A percentile compares a stretch with the other conserved stretches of the same genome.
These are phyloP conservation scores for Brevimyrus niger DNA, from an alignment of 2,113 vertebrate species.

Conservation along the genomic window DNA sequence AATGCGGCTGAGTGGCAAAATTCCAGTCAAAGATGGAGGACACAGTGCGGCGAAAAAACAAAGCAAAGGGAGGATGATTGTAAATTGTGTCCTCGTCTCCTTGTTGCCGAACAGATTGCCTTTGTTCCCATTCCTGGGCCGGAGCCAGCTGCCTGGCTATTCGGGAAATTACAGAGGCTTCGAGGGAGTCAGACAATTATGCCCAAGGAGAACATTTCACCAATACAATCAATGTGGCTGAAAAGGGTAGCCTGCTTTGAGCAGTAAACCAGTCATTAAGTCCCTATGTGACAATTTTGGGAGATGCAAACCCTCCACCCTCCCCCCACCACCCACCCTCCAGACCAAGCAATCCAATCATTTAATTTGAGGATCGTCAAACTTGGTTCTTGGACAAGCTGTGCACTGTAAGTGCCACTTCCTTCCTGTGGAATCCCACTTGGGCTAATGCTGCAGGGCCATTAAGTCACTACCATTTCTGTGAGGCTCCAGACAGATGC, in stretches of 20 bases:
- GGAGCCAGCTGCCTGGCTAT: background rate
- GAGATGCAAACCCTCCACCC: background rate
- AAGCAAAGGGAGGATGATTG: background rate
- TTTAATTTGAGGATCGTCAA: conserved; percentile 14
- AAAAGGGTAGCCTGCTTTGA: conserved; percentile 2
- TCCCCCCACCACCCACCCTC: background rate
- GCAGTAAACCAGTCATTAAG: conserved; percentile 11
- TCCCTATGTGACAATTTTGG: background rate
- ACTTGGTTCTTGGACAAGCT: background rate
- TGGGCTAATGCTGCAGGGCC: background rate
- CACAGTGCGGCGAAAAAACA: background rate
- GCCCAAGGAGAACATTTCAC: conserved; percentile 13
- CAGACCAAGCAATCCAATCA: background rate
- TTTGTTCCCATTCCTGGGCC: background rate
- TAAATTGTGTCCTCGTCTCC: conserved; percentile 2
- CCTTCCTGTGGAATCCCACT: background rate
- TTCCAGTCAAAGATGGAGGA: conserved; percentile 13
- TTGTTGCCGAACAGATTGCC: conserved; percentile 14
- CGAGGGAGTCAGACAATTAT: conserved; percentile 9
- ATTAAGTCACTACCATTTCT: background rate
- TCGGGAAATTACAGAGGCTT: background rate
- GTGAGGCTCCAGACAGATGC: background rate
- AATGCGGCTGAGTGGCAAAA: background rate
- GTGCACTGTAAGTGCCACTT: background rate
- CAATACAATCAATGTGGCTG: conserved; percentile 16